These are phyloP conservation scores for Melanostoma mellinum DNA, from an alignment of 2,888 invertebrate genomes.

Conservation along the genomic window DNA sequence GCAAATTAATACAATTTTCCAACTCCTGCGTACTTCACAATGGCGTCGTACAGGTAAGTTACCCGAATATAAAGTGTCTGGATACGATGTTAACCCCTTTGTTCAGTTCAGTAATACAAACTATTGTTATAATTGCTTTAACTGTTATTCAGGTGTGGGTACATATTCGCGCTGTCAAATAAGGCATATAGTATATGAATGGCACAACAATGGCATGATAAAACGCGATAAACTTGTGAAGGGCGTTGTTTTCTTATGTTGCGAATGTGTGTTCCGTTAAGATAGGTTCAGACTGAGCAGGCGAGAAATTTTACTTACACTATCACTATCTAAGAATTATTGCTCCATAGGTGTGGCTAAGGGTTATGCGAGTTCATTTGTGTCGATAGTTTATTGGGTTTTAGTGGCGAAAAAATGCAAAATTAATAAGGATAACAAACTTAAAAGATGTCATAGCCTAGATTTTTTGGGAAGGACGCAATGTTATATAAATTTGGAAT, in stretches of 20 bases:
- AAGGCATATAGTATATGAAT: slow-evolving; percentile 12
- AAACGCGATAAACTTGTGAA: slow-evolving; percentile 10
- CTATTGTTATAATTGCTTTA: slow-evolving; percentile 21
- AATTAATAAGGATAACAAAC: no score
- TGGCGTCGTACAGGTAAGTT: slow-evolving; percentile 18
- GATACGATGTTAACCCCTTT: slow-evolving; percentile 21
- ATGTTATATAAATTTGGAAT: no score
- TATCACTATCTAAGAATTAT: background rate
- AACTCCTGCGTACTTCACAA: slow-evolving; percentile 17
- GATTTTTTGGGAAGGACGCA: no score
- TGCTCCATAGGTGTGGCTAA: slow-evolving; percentile 35
- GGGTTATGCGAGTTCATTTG: slow-evolving; percentile 42
- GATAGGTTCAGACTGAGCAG: slow-evolving; percentile 8
- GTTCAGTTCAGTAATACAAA: slow-evolving; percentile 9
- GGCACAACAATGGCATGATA: slow-evolving; percentile 42
- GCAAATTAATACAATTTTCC: slow-evolving; percentile 11
- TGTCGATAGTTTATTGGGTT: no score
- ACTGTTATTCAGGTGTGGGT: slow-evolving; percentile 16
- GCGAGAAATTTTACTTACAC: background rate
- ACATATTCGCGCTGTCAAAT: background rate
- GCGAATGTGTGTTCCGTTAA: slow-evolving; percentile 49
- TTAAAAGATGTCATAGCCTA: no score
- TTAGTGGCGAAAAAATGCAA: no score
- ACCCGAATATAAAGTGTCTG: background rate
- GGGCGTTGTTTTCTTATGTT: slow-evolving; percentile 43